Evolutionary conservation across 2,113 vertebrate species (phyloP), one percentile per base, ranked within the genome.

Genomic region (Indicator indicator): DNA sequence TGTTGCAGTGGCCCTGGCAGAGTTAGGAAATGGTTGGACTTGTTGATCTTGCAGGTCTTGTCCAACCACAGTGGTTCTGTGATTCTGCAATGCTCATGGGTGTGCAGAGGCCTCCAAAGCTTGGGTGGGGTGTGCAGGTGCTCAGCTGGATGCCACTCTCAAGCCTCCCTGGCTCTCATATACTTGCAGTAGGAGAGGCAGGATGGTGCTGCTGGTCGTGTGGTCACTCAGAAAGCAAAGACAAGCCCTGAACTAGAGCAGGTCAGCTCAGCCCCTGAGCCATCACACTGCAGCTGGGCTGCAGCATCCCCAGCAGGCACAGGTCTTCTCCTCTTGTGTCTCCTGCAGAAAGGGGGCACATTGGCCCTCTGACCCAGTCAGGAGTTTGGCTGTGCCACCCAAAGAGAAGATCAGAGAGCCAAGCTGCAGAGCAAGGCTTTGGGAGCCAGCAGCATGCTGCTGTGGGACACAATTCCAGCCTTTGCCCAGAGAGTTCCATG

Each of bases 221-320:
- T 16, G 2, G 52, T 46, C 2, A 1, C 23, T 48, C 58, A 11
- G 32, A 48, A 19, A 20, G 48, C 27, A 17, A 55, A 55, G 42
- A 42, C 20, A 64, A 83, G 0, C 81, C 55, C 27, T 1, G 23
- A 26, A 1, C 9, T 13, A 0, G 30, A 67, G 58, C 28, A 9
- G 12, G 20, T 24, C 5, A 2, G 1, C 8, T 27, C 27, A 4
- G 1, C 0, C 15, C 2, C 26, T 3, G 33, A 63, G 48, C 33
- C 52, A 3, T 13, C 11, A 12, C 33, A 5, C 0, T 0, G 19
- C 4, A 1, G 9, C 40, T 0, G 0, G 17, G 58, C 2, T 32
- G 14, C 68, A 86, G 28, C 27, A 23, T 12, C 19, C 42, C 38
- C 28, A 1, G 8, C 3, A 36, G 80, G 27, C 50, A 33, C 59